Conservation (phyloP, 2,888 invertebrate genomes). For the Torymus texanus region DNA sequence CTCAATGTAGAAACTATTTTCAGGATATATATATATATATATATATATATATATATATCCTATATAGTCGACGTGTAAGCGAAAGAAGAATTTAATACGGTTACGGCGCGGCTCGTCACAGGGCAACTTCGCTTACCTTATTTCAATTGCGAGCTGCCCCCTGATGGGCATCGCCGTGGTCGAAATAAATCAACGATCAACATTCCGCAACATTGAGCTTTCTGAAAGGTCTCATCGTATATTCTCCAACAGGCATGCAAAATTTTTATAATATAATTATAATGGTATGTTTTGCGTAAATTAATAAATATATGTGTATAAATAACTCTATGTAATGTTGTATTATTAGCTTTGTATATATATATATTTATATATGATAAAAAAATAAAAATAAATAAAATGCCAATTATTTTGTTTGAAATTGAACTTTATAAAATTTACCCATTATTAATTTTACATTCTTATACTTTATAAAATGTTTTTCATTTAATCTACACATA, state of each 20-base stretch:
- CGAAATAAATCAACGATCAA: conserved; percentile 44
- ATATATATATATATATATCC: no score
- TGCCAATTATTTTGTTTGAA: conserved; percentile 44
- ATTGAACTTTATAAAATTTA: conserved; percentile 57
- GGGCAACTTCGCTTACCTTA: conserved; percentile 55
- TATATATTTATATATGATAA: conserved; percentile 4
- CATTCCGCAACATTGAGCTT: not conserved
- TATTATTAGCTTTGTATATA: conserved; percentile 1
- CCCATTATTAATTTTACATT: conserved; percentile 54
- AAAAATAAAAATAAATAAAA: conserved; percentile 53
- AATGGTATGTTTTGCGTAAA: conserved; percentile 1
- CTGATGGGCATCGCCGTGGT: conserved; percentile 54
- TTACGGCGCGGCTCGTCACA: conserved; percentile 57
- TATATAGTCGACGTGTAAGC: not conserved
- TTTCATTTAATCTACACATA: conserved; percentile 46
- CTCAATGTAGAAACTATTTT: conserved; percentile 7
- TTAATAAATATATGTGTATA: not conserved
- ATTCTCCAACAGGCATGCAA: not conserved
- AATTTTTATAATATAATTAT: conserved; percentile 11
- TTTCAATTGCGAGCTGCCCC: conserved; percentile 56
- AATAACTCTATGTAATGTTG: not conserved
- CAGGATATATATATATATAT: not conserved
- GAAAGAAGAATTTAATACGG: conserved; percentile 32
- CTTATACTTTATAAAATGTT: conserved; percentile 50
- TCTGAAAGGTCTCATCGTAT: not conserved